Percentiles rank a stretch among this genome's conserved stretches.
Evolutionary conservation across 2,113 vertebrate genomes (phyloP).

Genomic region (Callithrix jacchus): DNA sequence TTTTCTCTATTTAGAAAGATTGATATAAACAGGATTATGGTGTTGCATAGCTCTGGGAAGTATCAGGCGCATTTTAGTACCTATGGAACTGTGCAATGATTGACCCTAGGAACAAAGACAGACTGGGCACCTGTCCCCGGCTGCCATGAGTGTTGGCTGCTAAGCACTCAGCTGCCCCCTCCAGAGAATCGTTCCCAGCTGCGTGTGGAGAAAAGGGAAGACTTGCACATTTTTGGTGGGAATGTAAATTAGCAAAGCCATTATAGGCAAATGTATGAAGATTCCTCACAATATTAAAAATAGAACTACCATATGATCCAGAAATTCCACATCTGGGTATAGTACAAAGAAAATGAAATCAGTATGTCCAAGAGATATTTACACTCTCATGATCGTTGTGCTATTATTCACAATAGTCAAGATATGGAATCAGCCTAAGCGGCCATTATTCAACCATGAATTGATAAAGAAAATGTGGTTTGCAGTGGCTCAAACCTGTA

Average conservation of each 20-base stretch:
- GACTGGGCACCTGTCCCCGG: background rate
- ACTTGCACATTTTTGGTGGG: background rate
- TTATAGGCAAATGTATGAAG: background rate
- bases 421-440: background rate
- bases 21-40: background rate
- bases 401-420: background rate
- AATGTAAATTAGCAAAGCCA: background rate
- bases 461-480: background rate
- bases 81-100: rapidly evolving
- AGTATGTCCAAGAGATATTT: background rate
- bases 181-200: background rate
- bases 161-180: background rate
- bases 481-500: too few species aligned
- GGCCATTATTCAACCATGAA: background rate
- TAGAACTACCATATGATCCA: background rate
- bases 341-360: background rate
- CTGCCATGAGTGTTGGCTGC: background rate
- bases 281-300: background rate
- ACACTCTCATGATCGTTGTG: too few species aligned
- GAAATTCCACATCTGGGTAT: background rate
- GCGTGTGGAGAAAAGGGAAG: background rate
- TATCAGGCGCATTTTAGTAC: rapidly evolving
- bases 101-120: background rate
- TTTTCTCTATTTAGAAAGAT: background rate
- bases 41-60: background rate